Conservation (phyloP, 64 coral and sea anemone genomes). For the Montipora capricornis region DNA sequence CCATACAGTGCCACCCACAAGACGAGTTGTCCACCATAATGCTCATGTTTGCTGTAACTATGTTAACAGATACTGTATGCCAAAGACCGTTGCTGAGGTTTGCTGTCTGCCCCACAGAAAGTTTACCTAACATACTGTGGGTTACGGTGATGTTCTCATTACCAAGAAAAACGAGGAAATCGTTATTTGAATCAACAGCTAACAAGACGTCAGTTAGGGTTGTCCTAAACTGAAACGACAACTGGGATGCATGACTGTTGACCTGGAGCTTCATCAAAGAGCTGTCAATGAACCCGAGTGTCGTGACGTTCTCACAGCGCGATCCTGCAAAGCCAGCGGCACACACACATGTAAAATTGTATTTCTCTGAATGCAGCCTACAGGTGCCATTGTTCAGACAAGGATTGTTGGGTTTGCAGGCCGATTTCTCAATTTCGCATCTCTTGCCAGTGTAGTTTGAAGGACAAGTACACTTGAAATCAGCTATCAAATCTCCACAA, state of each 20-base stretch:
- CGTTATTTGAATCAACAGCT: slow-evolving; percentile 57
- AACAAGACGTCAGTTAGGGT: slow-evolving; percentile 73
- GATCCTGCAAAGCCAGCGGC: slow-evolving; percentile 82
- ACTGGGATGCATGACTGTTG: slow-evolving; percentile 35
- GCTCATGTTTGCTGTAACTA: slow-evolving; percentile 31
- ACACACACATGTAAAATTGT: slow-evolving; percentile 85
- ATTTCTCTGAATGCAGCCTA: slow-evolving; percentile 4
- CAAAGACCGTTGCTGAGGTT: slow-evolving; percentile 56
- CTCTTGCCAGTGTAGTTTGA: slow-evolving; percentile 75
- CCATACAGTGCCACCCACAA: slow-evolving; percentile 48
- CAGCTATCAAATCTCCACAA: slow-evolving; percentile 71
- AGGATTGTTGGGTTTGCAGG: slow-evolving; percentile 75
- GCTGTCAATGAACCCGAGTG: slow-evolving; percentile 79
- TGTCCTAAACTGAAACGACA: slow-evolving; percentile 89
- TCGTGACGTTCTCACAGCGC: slow-evolving; percentile 84
- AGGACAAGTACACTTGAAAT: slow-evolving; percentile 78
- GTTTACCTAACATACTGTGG: slow-evolving; percentile 46
- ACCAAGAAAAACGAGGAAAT: slow-evolving; percentile 60
- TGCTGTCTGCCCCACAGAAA: slow-evolving; percentile 26
- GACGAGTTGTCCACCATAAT: slow-evolving; percentile 76
- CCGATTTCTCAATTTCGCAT: slow-evolving; percentile 64
- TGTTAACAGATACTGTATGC: slow-evolving; percentile 64
- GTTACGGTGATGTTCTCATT: slow-evolving; percentile 15
- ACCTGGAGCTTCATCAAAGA: slow-evolving; percentile 75
- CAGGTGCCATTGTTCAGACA: slow-evolving; percentile 90